These are phyloP conservation scores for Nezara viridula DNA, from an alignment of 2,888 invertebrate genomes.

Conservation along the genomic window DNA sequence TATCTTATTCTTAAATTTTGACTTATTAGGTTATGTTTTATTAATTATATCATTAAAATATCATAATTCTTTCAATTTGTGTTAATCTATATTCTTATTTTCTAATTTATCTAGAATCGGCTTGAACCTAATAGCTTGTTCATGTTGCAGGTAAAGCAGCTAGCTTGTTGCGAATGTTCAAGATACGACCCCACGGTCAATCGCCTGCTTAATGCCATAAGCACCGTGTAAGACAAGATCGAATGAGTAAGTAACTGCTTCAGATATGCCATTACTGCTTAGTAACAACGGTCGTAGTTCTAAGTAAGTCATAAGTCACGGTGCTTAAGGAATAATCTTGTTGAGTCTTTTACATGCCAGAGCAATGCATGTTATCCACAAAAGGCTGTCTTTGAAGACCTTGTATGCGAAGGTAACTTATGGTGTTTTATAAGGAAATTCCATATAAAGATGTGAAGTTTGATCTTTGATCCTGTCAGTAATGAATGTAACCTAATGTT, in stretches of 20 bases:
- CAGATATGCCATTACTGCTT: conserved; percentile 2
- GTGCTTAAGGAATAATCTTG: background rate
- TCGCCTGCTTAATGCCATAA: background rate
- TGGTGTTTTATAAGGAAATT: conserved; percentile 32
- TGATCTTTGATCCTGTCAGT: conserved; percentile 44
- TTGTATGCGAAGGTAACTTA: background rate
- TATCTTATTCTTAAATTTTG: too few species aligned
- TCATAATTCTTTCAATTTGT: too few species aligned
- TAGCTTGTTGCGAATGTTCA: background rate
- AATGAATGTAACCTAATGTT: conserved; percentile 1
- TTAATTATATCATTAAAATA: too few species aligned
- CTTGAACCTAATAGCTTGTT: background rate
- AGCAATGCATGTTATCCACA: background rate
- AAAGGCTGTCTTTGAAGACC: background rate
- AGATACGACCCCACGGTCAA: background rate
- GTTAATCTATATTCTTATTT: too few species aligned
- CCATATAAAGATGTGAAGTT: conserved; percentile 25
- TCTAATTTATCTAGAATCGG: background rate
- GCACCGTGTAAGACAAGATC: conserved; percentile 27
- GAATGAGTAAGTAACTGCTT: conserved; percentile 32
- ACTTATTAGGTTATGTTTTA: too few species aligned
- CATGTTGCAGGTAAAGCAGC: conserved; percentile 1
- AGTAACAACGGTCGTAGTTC: background rate
- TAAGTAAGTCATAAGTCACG: conserved; percentile 29
- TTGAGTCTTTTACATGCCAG: conserved; percentile 7